Evolutionary conservation across 2,113 vertebrate species (phyloP), one percentile per base, ranked within the genome.

Genomic region (Cynoglossus semilaevis): DNA sequence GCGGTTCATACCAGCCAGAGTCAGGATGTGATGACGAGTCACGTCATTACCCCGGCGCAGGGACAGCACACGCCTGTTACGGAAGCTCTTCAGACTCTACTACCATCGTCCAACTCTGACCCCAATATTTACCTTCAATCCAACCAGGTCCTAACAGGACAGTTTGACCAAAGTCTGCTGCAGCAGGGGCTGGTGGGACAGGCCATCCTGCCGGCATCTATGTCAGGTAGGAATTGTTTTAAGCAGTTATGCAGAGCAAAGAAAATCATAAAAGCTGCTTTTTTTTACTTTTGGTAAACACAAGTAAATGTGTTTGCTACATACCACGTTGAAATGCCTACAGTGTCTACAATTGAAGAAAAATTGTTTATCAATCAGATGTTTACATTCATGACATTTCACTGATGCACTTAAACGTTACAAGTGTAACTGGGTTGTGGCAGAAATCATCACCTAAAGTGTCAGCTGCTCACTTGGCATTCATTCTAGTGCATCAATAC

Each of bases 101-200:
- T 97, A 5, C 93, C 91, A 42, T 81, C 91, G 0, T 9, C 93
- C 9, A 80, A 84, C 50, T 16, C 87, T 0, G 95, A 99, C 70
- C 87, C 94, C 7, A 93, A 73, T 36, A 95, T 99, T 79, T 96
- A 94, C 85, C 94, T 98, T 75, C 93, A 95, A 63, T 91, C 93
- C 83, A 95, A 91, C 81, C 91, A 93, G 0, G 93, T 96, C 29
- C 90, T 98, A 52, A 85, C 93, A 0, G 91, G 92, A 16, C 96
- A 94, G 61, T 94, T 96, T 46, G 97, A 99, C 46, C 94, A 94
- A 51, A 94, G 81, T 63, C 67, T 98, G 15, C 91, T 98, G 52
- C 96, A 93, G 0, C 93, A 88, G 14, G 92, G 96, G 22, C 90
- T 98, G 4, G 94, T 99, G 58, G 93, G 96, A 49, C 96, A 97